Conservation (phyloP, 2,797 vertebrate genomes). For the Premnoplex brunnescens region DNA sequence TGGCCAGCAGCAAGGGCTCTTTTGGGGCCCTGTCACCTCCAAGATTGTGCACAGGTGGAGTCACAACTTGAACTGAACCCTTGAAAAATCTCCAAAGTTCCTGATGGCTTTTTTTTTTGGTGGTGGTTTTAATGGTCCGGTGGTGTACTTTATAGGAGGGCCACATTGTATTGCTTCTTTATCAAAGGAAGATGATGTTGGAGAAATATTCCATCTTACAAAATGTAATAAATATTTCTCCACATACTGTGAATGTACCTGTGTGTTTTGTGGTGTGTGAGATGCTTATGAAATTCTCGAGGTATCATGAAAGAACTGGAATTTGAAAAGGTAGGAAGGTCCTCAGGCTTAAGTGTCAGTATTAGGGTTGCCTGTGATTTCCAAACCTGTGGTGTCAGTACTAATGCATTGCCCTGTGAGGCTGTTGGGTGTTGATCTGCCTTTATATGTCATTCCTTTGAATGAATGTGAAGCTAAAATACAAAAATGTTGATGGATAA, state of each 20-base stretch:
- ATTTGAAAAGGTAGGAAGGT: not conserved
- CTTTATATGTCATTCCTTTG: not conserved
- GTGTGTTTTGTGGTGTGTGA: not conserved
- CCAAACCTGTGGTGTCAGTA: not conserved
- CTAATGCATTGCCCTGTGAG: not conserved
- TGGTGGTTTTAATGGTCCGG: not conserved
- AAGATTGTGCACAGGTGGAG: rapidly evolving
- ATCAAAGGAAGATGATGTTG: not conserved
- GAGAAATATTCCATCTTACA: not conserved
- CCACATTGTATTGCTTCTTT: not conserved
- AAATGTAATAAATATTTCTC: not conserved
- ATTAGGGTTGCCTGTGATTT: not conserved
- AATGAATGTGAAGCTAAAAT: not conserved
- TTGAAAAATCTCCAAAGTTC: not conserved
- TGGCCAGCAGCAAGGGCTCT: not conserved
- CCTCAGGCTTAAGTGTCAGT: not conserved
- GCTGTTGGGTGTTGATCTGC: not conserved
- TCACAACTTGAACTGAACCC: not conserved
- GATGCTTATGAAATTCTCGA: not conserved
- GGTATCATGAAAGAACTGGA: not conserved
- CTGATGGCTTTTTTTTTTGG: not conserved
- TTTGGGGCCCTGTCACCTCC: not conserved
- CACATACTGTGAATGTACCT: rapidly evolving
- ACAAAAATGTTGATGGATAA: not conserved
- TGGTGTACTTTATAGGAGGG: not conserved